Evolutionary conservation across 2,113 vertebrate species (phyloP), one percentile per base, ranked within the genome.

Genomic region (Cebus imitator): DNA sequence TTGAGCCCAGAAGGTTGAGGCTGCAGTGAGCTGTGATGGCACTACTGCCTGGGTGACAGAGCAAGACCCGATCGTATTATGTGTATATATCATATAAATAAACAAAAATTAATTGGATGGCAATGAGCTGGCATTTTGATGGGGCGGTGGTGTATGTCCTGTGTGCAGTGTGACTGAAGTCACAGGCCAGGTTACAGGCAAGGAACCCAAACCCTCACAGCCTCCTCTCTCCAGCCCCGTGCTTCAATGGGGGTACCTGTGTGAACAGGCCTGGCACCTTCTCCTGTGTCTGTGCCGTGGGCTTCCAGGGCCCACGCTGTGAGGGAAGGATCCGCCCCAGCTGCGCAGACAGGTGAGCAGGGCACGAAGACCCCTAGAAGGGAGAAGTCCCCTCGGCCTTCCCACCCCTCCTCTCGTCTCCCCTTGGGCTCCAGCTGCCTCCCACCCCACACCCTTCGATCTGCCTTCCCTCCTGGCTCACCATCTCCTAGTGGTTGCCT

Each of bases 221-320:
- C 66, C 92, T 70, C 78, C 89, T 98, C 91, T 97, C 94, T 81
- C 95, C 93, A 98, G 98, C 97, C n/a, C 96, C 97, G 0, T 98
- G 98, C 94, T 96, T 97, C 90, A 97, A 98, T 10, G 97, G 97
- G 50, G 98, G 97, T 2, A 97, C 96, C 85, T 98, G 98, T 78
- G 94, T 97, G 95, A 95, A 89, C 43, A 80, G 84, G 64, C 94
- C 93, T 2, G 93, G 89, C 16, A 32, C 97, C 37, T 94, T 27
- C 88, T 75, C 85, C 98, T 98, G 98, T 76, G 55, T 96, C 93
- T 98, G 98, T 9, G 57, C 96, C 11, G 0, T 3, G 9, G 96
- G 95, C 85, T 98, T 97, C 96, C 96, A 88, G 72, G 97, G 97
- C 52, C 87, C 52, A 4, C 88, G 1, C 79, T 98, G 97, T 58